A percentile compares a stretch with the other conserved stretches of the same genome.
phyloP scores from a whole-genome alignment of 2,797 vertebrate genomes.

The Chloroceryle inda region DNA sequence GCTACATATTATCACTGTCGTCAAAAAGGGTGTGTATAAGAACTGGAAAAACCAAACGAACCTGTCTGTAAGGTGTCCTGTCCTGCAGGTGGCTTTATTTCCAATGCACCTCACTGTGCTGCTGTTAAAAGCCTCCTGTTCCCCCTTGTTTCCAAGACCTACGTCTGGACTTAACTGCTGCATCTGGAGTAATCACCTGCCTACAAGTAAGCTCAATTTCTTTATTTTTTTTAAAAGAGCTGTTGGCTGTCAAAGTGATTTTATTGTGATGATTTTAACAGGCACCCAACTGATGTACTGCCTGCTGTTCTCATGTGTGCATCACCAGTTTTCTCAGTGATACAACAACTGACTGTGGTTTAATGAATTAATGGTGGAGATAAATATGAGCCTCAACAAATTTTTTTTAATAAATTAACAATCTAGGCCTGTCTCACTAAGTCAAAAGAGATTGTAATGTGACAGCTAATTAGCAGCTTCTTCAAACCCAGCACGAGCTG shows the following conservation, averaged over 20 bases:
- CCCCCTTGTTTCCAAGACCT: constrained; percentile 46
- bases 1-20: constrained; percentile 68
- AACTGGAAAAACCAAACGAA: constrained; percentile 82
- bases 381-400: background rate
- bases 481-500: background rate
- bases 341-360: background rate
- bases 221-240: constrained; percentile 37
- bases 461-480: background rate
- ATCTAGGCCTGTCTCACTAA: background rate
- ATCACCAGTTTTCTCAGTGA: background rate
- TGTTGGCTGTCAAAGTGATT: background rate
- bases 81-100: constrained; percentile 74
- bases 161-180: constrained; percentile 49
- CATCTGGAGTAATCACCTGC: background rate
- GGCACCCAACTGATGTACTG: background rate
- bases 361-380: background rate
- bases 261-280: background rate
- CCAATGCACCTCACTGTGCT: constrained; percentile 14
- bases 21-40: constrained; percentile 73
- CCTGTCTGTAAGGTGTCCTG: constrained; percentile 76
- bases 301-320: background rate
- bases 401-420: background rate
- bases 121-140: constrained; percentile 37
- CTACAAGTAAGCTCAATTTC: constrained; percentile 75
- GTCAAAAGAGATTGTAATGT: background rate